Conservation (phyloP, 2,888 invertebrate genomes). For the Eilema caniola region DNA sequence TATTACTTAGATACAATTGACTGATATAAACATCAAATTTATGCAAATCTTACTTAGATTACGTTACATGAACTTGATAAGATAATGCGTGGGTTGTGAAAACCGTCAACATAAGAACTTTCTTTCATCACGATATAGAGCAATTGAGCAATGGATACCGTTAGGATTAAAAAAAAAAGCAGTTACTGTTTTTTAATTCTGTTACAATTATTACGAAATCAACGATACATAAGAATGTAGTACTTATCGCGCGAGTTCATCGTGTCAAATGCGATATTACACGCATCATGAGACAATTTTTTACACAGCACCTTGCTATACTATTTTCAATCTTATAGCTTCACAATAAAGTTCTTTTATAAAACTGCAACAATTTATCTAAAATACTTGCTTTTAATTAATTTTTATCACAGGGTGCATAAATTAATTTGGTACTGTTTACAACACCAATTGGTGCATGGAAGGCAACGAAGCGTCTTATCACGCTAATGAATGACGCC, state of each 20-base stretch:
- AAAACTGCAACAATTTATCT: slow-evolving; percentile 17
- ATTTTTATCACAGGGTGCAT: slow-evolving; percentile 33
- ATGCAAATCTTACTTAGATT: slow-evolving; percentile 31
- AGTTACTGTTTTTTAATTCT: not conserved
- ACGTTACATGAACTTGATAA: slow-evolving; percentile 34
- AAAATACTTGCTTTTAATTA: slow-evolving; percentile 28
- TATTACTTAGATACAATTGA: not conserved
- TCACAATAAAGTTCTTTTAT: slow-evolving; percentile 19
- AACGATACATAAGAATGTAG: slow-evolving; percentile 33
- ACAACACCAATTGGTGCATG: slow-evolving; percentile 43
- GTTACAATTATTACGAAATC: not conserved
- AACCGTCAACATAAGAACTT: slow-evolving; percentile 45
- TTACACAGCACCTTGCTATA: slow-evolving; percentile 25
- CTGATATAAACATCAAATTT: not conserved
- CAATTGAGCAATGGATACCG: slow-evolving; percentile 32
- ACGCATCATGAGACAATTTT: slow-evolving; percentile 40
- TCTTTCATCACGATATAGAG: slow-evolving; percentile 40
- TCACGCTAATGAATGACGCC: slow-evolving; percentile 28
- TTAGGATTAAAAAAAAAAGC: slow-evolving; percentile 6
- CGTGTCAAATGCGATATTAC: slow-evolving; percentile 50
- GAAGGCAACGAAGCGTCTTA: slow-evolving; percentile 31
- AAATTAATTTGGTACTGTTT: slow-evolving; percentile 38
- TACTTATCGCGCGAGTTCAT: slow-evolving; percentile 33
- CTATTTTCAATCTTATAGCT: slow-evolving; percentile 34
- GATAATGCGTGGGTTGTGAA: slow-evolving; percentile 50